phyloP scores from a whole-genome alignment of 2,113 vertebrate genomes.

The Lagenorhynchus albirostris region DNA sequence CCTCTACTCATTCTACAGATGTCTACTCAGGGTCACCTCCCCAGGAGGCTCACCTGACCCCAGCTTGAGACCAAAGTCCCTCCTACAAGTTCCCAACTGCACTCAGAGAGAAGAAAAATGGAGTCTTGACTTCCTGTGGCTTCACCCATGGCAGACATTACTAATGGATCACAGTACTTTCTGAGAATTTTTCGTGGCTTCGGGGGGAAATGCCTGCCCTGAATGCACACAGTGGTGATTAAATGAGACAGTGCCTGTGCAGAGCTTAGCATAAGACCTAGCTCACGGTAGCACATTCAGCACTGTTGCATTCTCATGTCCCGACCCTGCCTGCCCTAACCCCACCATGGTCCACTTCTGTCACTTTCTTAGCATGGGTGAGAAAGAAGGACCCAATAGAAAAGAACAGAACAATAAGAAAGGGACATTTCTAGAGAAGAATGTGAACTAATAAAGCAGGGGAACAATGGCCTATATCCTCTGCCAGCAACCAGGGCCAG shows the following conservation, averaged over 20 bases:
- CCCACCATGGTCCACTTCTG: background rate
- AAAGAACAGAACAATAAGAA: background rate
- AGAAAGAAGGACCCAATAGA: background rate
- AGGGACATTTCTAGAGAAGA: background rate
- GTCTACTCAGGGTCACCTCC: background rate
- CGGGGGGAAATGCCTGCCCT: background rate
- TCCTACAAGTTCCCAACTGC: background rate
- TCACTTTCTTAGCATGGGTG: background rate
- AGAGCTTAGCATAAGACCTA: background rate
- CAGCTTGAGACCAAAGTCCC: background rate
- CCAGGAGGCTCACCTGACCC: background rate
- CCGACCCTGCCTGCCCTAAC: background rate
- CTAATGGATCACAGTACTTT: background rate
- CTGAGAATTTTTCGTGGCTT: background rate
- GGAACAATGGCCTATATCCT: background rate
- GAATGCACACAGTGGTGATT: background rate
- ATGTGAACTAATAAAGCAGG: background rate
- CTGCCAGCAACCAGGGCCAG: background rate
- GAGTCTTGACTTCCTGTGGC: background rate
- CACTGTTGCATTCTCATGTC: background rate
- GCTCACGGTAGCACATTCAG: rapidly evolving
- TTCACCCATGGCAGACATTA: background rate
- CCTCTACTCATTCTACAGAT: background rate
- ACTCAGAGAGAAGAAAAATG: background rate
- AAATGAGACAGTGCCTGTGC: rapidly evolving